These are phyloP conservation scores for Eidolon helvum DNA, from an alignment of 2,113 vertebrate species.

Conservation along the genomic window DNA sequence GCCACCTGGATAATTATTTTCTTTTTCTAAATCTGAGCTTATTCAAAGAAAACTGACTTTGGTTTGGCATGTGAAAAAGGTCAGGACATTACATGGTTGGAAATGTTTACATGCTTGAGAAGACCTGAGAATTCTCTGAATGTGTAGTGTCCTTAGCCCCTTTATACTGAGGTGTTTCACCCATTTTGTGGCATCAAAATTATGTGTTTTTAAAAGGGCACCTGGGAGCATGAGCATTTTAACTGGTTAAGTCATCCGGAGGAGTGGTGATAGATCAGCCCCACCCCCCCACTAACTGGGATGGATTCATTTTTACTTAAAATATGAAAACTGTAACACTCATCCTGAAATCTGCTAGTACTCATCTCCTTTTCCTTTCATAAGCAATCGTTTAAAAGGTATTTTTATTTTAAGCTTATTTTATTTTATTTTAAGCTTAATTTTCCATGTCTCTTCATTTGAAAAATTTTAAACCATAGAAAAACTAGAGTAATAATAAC, in stretches of 20 bases:
- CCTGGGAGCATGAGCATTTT: not conserved
- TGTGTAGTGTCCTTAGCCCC: not conserved
- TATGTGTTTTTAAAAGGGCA: not conserved
- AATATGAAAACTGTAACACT: not conserved
- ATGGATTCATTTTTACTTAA: not conserved
- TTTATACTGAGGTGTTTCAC: not conserved
- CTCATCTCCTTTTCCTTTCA: not conserved
- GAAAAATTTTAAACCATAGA: slow-evolving; percentile 8
- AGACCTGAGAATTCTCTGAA: not conserved
- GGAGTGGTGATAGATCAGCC: not conserved
- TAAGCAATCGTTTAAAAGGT: not conserved
- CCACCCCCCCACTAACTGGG: not conserved
- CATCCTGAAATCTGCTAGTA: not conserved
- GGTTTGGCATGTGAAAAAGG: slow-evolving; percentile 39
- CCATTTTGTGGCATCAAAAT: not conserved
- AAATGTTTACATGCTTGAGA: not conserved
- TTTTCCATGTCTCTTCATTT: not conserved
- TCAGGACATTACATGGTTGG: not conserved
- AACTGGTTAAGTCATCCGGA: not conserved
- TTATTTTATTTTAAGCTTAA: slow-evolving; percentile 16
- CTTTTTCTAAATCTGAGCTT: slow-evolving; percentile 42
- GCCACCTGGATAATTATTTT: slow-evolving; percentile 31
- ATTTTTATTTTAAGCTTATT: slow-evolving; percentile 31
- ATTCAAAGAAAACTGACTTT: slow-evolving; percentile 52
- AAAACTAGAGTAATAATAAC: not conserved